Evolutionary conservation across 1,140 invertebrate genomes (phyloP), one percentile per base, ranked within the genome.

Genomic region (Eurosta solidaginis): DNA sequence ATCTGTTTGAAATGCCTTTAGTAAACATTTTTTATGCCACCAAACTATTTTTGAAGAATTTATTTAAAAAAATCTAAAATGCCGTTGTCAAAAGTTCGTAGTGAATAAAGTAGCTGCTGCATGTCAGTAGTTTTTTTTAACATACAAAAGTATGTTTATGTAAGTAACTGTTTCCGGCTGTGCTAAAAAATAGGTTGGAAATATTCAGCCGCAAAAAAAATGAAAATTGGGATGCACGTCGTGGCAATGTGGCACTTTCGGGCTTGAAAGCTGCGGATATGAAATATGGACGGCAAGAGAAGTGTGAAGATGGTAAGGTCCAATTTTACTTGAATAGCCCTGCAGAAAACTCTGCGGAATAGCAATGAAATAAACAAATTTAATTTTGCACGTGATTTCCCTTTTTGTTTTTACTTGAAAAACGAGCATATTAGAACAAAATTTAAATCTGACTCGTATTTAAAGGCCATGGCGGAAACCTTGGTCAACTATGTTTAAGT

Each of bases 181-280:
- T 7, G 59, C 59, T 17, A 22, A 33, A 14, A 47, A 17, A 17
- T 12, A 12, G 12, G 45, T 33, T 20, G 14, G n/a, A 29, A 14
- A 68, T 20, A 47, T 33, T 25, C 36, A 20, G 33, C 17, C 25
- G 20, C 9, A 22, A 7, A 68, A 7, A 40, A 20, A 36, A 29
- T 68, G 59, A n/a, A 22, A 40, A 40, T 17, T 68, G 59, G 59
- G 33, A 68, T 68, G 59, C 59, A 68, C 36, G 59, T 68, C 33
- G 33, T n/a, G 27, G 59, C 59, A 68, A 68, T 68, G 59, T 68
- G 59, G 59, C 36, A 68, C 36, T 68, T 68, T 68, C 59, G 59
- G 33, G 59, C 59, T 40, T 40, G 59, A 68, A 68, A 17, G 59
- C 59, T 68, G 59, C 20, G 36, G 33, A 68, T 68, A 68, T 68